Conservation (phyloP, 1,140 invertebrate species). For the Drosophila serrata region DNA sequence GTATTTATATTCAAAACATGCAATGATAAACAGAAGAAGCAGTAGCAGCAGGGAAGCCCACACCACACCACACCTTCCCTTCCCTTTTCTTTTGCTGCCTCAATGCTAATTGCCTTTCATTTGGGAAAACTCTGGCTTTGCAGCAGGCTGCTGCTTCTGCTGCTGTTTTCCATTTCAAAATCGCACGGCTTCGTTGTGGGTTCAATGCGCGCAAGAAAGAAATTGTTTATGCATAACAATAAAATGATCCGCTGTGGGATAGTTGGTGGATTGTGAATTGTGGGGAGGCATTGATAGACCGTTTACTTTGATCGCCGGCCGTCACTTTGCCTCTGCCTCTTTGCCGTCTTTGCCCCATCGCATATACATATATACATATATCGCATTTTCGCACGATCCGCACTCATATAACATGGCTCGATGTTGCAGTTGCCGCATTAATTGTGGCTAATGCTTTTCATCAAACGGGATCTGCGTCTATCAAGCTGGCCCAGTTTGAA, state of each 20-base stretch:
- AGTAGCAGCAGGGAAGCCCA: not conserved
- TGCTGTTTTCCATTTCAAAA: constrained; percentile 43
- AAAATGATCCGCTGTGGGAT: constrained; percentile 26
- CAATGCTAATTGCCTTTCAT: constrained; percentile 40
- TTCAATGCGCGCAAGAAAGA: constrained; percentile 33
- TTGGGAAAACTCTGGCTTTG: constrained; percentile 28
- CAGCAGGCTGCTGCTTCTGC: not conserved
- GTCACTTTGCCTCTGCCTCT: not conserved
- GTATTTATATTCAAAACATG: constrained; percentile 38
- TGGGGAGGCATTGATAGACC: constrained; percentile 26
- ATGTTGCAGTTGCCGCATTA: constrained; percentile 26
- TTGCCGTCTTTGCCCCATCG: not conserved
- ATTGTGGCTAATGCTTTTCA: constrained; percentile 39
- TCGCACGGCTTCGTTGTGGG: constrained; percentile 35
- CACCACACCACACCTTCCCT: too few relatives aligned
- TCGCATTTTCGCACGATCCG: constrained; percentile 49
- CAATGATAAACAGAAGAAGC: constrained; percentile 14
- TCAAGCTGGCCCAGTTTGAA: constrained; percentile 5
- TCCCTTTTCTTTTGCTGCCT: not conserved
- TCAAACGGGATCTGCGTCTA: constrained; percentile 27
- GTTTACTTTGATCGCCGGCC: constrained; percentile 35
- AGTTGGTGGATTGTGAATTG: not conserved
- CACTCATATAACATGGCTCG: constrained; percentile 6
- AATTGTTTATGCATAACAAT: constrained; percentile 51
- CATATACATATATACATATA: too few relatives aligned